Conservation (phyloP, 2,888 invertebrate genomes). For the Candidula unifasciata region DNA sequence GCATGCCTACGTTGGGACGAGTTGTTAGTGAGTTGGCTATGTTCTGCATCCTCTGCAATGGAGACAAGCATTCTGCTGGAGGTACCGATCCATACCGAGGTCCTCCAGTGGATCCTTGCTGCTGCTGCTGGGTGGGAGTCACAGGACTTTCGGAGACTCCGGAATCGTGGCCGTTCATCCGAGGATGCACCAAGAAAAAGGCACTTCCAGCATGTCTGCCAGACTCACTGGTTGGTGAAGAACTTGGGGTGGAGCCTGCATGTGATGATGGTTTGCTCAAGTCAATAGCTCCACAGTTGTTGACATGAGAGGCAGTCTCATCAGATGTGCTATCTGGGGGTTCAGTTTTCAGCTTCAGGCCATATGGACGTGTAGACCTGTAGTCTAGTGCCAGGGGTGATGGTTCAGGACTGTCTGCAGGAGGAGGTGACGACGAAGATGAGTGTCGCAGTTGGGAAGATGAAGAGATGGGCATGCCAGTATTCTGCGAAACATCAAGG, state of each 20-base stretch:
- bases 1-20: slow-evolving; percentile 82
- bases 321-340: slow-evolving; percentile 68
- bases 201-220: slow-evolving; percentile 79
- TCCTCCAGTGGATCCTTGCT: slow-evolving; percentile 79
- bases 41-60: slow-evolving; percentile 97
- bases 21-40: slow-evolving; percentile 95
- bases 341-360: slow-evolving; percentile 64
- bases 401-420: slow-evolving; percentile 30
- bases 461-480: slow-evolving; percentile 18
- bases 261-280: slow-evolving; percentile 70
- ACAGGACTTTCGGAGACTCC: slow-evolving; percentile 53
- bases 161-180: slow-evolving; percentile 69
- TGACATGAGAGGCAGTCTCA: slow-evolving; percentile 61
- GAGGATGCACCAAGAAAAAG: slow-evolving; percentile 90
- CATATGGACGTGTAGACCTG: slow-evolving; percentile 51
- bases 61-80: slow-evolving; percentile 88
- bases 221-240: slow-evolving; percentile 52
- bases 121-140: slow-evolving; percentile 51
- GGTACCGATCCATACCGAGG: slow-evolving; percentile 81
- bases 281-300: slow-evolving; percentile 68
- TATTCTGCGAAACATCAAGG: slow-evolving; percentile 79
- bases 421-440: slow-evolving; percentile 33
- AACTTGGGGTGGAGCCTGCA: slow-evolving; percentile 64
- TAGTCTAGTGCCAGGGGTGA: slow-evolving; percentile 46
- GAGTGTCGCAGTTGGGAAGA: slow-evolving; percentile 1